Conservation (phyloP, 2,797 vertebrate genomes). For the Poecilia wingei region DNA sequence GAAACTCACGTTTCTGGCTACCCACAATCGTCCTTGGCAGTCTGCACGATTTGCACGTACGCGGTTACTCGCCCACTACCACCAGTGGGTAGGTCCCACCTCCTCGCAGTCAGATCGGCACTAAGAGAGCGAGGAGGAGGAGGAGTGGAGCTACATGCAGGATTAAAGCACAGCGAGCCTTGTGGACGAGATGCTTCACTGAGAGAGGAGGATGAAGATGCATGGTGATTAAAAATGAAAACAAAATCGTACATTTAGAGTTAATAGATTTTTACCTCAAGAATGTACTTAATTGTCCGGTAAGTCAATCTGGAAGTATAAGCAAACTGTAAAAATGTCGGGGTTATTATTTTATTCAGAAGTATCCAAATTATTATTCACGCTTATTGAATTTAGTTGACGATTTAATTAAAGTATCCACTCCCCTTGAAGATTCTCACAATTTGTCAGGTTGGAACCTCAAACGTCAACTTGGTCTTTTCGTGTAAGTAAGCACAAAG, state of each 20-base stretch:
- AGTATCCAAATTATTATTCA: neutral
- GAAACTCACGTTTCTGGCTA: slow-evolving; percentile 7
- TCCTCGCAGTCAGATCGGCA: slow-evolving; percentile 49
- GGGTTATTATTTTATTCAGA: neutral
- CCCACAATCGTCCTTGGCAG: slow-evolving; percentile 11
- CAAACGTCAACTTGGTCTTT: neutral
- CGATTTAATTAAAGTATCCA: neutral
- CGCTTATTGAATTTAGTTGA: neutral
- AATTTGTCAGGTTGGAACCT: neutral
- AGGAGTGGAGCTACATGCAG: slow-evolving; percentile 54
- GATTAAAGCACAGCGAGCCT: neutral
- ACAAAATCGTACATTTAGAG: neutral
- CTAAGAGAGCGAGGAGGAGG: slow-evolving; percentile 45
- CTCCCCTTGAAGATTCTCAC: neutral
- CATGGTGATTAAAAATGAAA: neutral
- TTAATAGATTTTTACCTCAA: neutral
- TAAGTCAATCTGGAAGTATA: neutral
- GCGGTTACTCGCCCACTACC: slow-evolving; percentile 50
- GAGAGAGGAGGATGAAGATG: neutral
- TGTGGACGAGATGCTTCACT: neutral
- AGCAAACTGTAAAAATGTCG: neutral
- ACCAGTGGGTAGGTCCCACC: slow-evolving; percentile 61
- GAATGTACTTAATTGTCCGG: neutral
- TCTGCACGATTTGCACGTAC: slow-evolving; percentile 65
- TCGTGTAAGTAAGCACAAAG: neutral